Conservation (phyloP, 2,797 vertebrate genomes). For the Argyrosomus regius region DNA sequence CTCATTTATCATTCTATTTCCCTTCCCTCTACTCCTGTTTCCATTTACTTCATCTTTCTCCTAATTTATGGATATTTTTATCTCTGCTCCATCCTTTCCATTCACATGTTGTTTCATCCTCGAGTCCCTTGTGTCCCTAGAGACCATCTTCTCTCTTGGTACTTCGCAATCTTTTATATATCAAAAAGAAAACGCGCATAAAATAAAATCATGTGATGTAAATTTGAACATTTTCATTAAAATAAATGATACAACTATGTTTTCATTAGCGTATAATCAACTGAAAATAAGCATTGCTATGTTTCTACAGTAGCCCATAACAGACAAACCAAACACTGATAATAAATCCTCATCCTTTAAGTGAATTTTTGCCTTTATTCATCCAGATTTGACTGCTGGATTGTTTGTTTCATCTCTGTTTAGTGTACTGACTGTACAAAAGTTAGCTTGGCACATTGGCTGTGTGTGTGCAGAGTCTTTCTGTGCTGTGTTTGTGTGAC, state of each 20-base stretch:
- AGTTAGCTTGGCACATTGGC: not conserved
- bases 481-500: conserved; percentile 10
- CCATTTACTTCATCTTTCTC: not conserved
- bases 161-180: not conserved
- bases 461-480: not conserved
- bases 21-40: not conserved
- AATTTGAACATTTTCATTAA: no score
- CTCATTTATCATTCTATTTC: conserved; percentile 1
- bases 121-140: not conserved
- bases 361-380: not conserved
- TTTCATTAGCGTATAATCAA: no score
- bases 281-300: no score
- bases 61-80: not conserved
- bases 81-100: not conserved
- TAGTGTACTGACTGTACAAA: not conserved
- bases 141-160: not conserved
- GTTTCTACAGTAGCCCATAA: no score
- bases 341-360: not conserved
- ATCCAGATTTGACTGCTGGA: not conserved
- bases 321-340: no score
- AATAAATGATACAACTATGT: not conserved
- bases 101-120: conserved; percentile 19
- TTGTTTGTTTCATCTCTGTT: no score
- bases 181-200: not conserved
- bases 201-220: no score